Evolutionary conservation across 23 tunicate genomes (phyloP), one percentile per base, ranked within the genome.

Genomic region (Ciona savignyi): DNA sequence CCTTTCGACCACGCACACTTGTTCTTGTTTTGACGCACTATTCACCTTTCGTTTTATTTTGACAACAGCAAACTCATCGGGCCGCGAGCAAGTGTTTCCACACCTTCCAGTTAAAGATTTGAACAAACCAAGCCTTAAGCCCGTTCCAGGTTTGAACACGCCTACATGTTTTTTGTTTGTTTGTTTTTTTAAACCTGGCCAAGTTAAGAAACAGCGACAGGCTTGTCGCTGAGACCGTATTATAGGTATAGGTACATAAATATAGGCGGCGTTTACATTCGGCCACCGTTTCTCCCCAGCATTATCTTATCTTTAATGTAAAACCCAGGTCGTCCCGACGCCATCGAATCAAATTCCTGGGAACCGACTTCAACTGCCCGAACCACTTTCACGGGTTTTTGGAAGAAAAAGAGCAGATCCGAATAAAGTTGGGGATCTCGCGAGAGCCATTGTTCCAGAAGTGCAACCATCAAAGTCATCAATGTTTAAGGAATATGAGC

Each of bases 401-500:
- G 96, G 96, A 34, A 48, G 84, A 33, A 88, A 88, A 60, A 64
- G 86, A 34, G 79, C 72, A 69, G 76, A 71, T 33, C 65, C 62
- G 1, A 62, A 33, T 3, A 76, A 88, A 73, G 34, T 77, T 15
- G 84, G 73, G 30, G 35, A 75, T 2, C 63, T 61, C 25, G 83
- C 68, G 30, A 70, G 77, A 25, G 81, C 87, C 25, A 79, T 88
- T 27, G 96, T 81, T 0, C 96, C 96, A 4, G 87, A 88, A 31
- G 29, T 84, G 19, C 35, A 74, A 25, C 68, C 83, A 27, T 83
- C 96, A 11, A 88, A 73, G 1, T 65, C 80, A 35, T 73, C 81
- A 9, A 88, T 88, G 96, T 88, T 88, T 35, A 88, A 82, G 74
- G 96, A 88, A 35, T 88, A 88, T 27, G 75, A 74, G 35, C 96